Evolutionary conservation across 2,888 invertebrate species (phyloP).

Genomic region (Furcula furcula): DNA sequence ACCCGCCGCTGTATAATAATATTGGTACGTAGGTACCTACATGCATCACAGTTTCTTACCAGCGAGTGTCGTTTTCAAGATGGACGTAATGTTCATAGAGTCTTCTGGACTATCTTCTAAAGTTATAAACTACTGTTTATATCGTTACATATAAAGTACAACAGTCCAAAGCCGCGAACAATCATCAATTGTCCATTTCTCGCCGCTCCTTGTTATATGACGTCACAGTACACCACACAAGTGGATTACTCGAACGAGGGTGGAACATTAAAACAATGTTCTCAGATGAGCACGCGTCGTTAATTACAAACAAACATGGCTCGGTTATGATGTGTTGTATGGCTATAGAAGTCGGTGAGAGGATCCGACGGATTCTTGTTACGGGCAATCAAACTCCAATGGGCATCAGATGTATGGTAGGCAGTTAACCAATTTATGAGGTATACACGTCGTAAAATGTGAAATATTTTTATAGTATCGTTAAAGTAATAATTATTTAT

Average conservation of each 20-base stretch:
- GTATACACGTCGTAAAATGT: slow-evolving; percentile 4
- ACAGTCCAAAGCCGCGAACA: not conserved
- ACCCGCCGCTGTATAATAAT: too few relatives aligned
- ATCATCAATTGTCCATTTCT: slow-evolving; percentile 31
- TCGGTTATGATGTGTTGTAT: slow-evolving; percentile 45
- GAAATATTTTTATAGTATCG: not conserved
- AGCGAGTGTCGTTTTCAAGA: too few relatives aligned
- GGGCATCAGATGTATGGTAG: not conserved
- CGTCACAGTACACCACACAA: slow-evolving; percentile 57
- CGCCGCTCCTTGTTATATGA: slow-evolving; percentile 30
- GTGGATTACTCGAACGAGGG: slow-evolving; percentile 60
- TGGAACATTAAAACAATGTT: slow-evolving; percentile 61
- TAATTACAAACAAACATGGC: slow-evolving; percentile 73
- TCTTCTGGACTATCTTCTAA: too few relatives aligned
- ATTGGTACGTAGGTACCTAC: too few relatives aligned
- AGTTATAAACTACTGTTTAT: too few relatives aligned
- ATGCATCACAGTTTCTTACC: too few relatives aligned
- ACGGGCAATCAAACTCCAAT: not conserved
- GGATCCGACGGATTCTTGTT: not conserved
- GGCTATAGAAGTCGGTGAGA: slow-evolving; percentile 29
- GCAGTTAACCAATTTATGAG: not conserved
- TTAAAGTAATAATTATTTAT: not conserved
- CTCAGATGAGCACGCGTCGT: slow-evolving; percentile 67
- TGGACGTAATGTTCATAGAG: too few relatives aligned
- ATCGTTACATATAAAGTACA: too few relatives aligned